Percentiles rank a stretch among this genome's conserved stretches.
These are phyloP conservation scores for Drosophila flavopinicola DNA, from an alignment of 2,888 invertebrate genomes.

Conservation along the genomic window DNA sequence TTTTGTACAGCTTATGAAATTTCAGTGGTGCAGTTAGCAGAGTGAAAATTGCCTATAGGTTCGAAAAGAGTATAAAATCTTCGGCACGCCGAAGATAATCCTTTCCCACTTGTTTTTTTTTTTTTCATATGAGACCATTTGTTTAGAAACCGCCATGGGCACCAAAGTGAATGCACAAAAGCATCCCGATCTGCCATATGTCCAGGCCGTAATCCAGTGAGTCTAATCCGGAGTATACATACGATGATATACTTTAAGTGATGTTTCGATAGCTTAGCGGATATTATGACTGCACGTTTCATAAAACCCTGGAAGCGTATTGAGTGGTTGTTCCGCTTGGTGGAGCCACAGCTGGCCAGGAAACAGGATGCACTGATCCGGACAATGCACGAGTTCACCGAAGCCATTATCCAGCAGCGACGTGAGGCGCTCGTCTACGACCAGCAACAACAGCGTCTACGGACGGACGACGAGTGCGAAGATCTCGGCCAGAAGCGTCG, in stretches of 20 bases:
- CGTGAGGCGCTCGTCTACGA: constrained; percentile 27
- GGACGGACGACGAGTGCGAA: constrained; percentile 28
- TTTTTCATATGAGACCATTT: too few relatives aligned
- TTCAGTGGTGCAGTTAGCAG: too few relatives aligned
- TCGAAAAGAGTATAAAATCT: too few relatives aligned
- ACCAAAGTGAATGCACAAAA: constrained; percentile 85
- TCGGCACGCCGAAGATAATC: too few relatives aligned
- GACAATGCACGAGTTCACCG: constrained; percentile 79
- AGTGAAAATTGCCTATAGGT: too few relatives aligned
- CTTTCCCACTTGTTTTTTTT: too few relatives aligned
- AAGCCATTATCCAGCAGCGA: constrained; percentile 41
- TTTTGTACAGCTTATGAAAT: too few relatives aligned
- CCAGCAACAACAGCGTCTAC: neutral
- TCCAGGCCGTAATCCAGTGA: constrained; percentile 87
- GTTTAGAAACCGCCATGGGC: constrained; percentile 82
- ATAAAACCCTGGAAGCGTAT: constrained; percentile 75
- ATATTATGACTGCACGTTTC: constrained; percentile 72
- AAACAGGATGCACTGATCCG: constrained; percentile 63
- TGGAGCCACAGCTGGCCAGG: constrained; percentile 55
- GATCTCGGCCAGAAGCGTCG: constrained; percentile 86
- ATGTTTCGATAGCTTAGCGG: too few relatives aligned
- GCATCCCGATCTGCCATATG: constrained; percentile 84
- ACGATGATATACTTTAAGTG: too few relatives aligned
- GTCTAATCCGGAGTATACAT: too few relatives aligned
- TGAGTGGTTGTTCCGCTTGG: constrained; percentile 71